phyloP scores from a whole-genome alignment of 2,797 vertebrate genomes.

The Numenius phaeopus region DNA sequence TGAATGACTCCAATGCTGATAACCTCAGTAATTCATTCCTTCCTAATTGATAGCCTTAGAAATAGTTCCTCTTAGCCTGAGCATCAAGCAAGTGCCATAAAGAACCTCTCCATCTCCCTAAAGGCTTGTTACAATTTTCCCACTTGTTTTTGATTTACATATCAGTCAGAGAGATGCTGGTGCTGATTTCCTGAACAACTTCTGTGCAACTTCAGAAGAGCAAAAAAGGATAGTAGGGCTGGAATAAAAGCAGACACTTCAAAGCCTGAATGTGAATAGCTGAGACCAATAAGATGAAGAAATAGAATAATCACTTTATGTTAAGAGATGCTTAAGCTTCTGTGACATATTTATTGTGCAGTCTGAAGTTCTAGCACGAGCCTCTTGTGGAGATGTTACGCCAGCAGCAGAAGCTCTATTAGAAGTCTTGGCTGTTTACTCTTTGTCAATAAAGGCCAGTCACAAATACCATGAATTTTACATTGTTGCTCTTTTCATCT shows the following conservation, averaged over 20 bases:
- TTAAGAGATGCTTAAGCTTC: background rate
- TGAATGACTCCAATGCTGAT: background rate
- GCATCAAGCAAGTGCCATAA: background rate
- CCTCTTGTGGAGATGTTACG: background rate
- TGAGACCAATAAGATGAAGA: background rate
- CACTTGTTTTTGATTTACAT: conserved; percentile 42
- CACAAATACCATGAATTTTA: background rate
- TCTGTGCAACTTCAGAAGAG: background rate
- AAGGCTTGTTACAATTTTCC: conserved; percentile 10
- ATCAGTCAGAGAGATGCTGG: background rate
- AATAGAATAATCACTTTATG: conserved; percentile 15
- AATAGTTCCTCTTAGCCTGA: conserved; percentile 3
- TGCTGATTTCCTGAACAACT: background rate
- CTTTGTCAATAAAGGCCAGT: background rate
- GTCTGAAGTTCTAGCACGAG: background rate
- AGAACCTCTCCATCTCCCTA: background rate
- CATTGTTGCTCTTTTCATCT: background rate
- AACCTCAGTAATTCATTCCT: background rate
- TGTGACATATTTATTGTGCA: conserved; percentile 18
- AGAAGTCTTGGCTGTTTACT: background rate
- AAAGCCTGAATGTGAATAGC: conserved; percentile 32
- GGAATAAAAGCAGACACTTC: conserved; percentile 42
- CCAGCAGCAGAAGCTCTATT: background rate
- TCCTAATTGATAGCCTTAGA: conserved; percentile 28
- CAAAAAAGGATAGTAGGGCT: background rate